Evolutionary conservation across 2,797 vertebrate species (phyloP).

Genomic region (Thalassophryne amazonica): DNA sequence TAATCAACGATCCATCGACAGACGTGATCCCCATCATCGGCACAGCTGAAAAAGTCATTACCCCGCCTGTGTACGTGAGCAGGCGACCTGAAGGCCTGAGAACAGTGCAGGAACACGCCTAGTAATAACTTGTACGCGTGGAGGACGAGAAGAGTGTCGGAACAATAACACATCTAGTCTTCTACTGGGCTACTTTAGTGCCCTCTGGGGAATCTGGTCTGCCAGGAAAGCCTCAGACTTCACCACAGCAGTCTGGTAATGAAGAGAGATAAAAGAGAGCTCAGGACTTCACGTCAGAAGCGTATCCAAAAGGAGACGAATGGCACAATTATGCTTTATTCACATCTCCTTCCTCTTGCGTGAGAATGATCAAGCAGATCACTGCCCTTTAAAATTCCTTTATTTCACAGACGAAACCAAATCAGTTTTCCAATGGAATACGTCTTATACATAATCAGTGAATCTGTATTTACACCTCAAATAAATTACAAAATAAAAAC

Average conservation of each 20-base stretch:
- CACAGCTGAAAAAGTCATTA: conserved; percentile 14
- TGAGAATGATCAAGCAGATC: not conserved
- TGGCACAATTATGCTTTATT: conserved; percentile 2
- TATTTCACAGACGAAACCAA: conserved; percentile 73
- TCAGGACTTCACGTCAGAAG: not conserved
- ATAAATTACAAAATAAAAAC: conserved; percentile 70
- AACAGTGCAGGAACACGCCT: conserved; percentile 11
- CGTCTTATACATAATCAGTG: conserved; percentile 62
- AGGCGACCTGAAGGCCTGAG: conserved; percentile 12
- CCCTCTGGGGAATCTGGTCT: conserved; percentile 37
- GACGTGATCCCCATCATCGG: conserved; percentile 1
- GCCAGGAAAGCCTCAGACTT: conserved; percentile 42
- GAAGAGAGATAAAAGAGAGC: conserved; percentile 42
- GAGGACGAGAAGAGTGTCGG: conserved; percentile 28
- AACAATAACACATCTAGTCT: conserved; percentile 29
- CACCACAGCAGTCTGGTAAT: conserved; percentile 43
- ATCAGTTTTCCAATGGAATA: conserved; percentile 66
- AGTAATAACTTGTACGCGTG: too few species aligned
- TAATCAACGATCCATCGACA: not conserved
- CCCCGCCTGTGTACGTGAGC: not conserved
- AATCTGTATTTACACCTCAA: conserved; percentile 79
- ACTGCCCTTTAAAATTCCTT: conserved; percentile 73
- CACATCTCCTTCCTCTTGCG: not conserved
- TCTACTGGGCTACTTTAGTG: conserved; percentile 31
- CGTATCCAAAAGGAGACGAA: not conserved